These are phyloP conservation scores for Agapornis canus DNA, from an alignment of 2,797 vertebrate species.

Conservation along the genomic window DNA sequence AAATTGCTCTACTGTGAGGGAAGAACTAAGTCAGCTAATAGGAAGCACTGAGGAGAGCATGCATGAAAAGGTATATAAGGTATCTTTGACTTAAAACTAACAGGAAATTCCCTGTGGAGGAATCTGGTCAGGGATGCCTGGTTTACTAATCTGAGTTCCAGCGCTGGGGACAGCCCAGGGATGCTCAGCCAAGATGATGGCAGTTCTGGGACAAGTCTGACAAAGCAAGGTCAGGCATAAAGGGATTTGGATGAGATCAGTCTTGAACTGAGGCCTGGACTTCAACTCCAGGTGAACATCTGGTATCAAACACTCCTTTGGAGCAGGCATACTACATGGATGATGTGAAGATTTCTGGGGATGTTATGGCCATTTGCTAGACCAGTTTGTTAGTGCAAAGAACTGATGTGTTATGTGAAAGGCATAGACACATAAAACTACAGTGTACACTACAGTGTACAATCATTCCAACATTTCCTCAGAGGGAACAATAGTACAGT, in stretches of 20 bases:
- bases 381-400: neutral
- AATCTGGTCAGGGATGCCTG: neutral
- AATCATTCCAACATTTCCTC: fast-evolving
- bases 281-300: neutral
- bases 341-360: neutral
- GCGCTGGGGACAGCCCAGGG: neutral
- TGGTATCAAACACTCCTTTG: neutral
- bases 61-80: neutral
- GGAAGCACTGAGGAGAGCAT: neutral
- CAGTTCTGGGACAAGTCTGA: neutral
- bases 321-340: neutral
- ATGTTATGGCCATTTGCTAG: neutral
- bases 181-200: neutral
- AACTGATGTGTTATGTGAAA: neutral
- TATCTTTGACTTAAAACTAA: neutral
- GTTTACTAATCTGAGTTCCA: neutral
- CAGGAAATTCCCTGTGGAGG: neutral
- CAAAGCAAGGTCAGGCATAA: neutral
- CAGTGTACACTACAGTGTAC: fast-evolving
- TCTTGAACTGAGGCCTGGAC: neutral
- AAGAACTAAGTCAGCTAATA: neutral
- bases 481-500: neutral
- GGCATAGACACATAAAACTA: neutral
- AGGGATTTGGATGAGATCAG: fast-evolving
- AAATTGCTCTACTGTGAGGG: neutral